phyloP scores from a whole-genome alignment of 2,888 invertebrate genomes.

The Amiota minor region DNA sequence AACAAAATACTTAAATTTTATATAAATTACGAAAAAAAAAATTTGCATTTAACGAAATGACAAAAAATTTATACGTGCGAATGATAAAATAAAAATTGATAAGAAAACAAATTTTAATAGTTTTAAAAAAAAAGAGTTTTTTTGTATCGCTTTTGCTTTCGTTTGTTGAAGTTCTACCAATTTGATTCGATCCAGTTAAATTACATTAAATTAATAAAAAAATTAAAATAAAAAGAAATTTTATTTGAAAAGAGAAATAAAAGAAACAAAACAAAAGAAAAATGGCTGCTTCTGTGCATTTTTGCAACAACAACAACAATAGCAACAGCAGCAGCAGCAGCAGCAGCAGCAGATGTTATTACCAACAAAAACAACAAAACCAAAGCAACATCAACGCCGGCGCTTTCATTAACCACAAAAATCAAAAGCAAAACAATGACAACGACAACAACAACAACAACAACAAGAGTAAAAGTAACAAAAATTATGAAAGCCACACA shows the following conservation, averaged over 20 bases:
- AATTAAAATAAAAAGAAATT: not conserved
- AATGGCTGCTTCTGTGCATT: conserved; percentile 54
- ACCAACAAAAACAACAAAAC: conserved; percentile 28
- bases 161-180: not conserved
- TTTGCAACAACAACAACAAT: conserved; percentile 48
- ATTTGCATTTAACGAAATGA: too few relatives aligned
- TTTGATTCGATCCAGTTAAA: not conserved
- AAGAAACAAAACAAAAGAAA: conserved; percentile 27
- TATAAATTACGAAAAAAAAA: too few relatives aligned
- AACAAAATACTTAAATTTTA: too few relatives aligned
- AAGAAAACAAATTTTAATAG: not conserved
- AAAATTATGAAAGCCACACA: not conserved
- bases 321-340: conserved; percentile 37
- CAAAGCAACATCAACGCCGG: conserved; percentile 28
- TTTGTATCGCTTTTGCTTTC: not conserved
- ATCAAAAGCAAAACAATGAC: conserved; percentile 19
- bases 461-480: conserved; percentile 18
- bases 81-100: too few relatives aligned
- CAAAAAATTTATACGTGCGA: too few relatives aligned
- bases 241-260: not conserved
- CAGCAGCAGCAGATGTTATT: conserved; percentile 17
- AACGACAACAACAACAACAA: conserved; percentile 39
- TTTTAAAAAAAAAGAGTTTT: not conserved
- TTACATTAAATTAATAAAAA: not conserved
- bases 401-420: conserved; percentile 23